These are phyloP conservation scores for Rhagoletis zephyria DNA, from an alignment of 1,140 invertebrate genomes.

Conservation along the genomic window DNA sequence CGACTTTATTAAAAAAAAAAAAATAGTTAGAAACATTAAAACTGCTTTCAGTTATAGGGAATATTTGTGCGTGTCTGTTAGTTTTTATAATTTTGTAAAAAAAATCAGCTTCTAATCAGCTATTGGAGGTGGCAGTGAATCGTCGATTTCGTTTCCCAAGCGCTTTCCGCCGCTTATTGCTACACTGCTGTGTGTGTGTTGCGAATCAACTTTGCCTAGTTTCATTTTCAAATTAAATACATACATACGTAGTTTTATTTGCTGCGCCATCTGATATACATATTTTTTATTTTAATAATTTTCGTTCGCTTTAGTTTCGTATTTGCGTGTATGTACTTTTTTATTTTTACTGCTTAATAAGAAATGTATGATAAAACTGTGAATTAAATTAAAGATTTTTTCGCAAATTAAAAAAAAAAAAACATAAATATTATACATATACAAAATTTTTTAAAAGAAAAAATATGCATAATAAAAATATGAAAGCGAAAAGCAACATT, in stretches of 20 bases:
- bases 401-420: too few relatives aligned
- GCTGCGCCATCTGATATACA: not conserved
- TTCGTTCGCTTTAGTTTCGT: constrained; percentile 7
- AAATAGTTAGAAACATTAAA: not conserved
- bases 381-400: too few relatives aligned
- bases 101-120: too few relatives aligned
- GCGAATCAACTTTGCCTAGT: not conserved
- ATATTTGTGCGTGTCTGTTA: not conserved
- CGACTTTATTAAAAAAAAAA: too few relatives aligned
- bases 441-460: not conserved
- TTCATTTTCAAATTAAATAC: not conserved
- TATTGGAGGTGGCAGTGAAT: not conserved
- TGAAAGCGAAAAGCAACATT: not conserved
- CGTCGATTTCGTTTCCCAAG: not conserved
- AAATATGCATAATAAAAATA: not conserved
- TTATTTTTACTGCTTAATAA: not conserved
- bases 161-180: not conserved
- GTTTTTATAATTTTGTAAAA: not conserved
- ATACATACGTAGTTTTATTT: not conserved
- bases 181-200: not conserved
- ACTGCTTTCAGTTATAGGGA: not conserved
- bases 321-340: not conserved
- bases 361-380: too few relatives aligned
- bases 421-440: not conserved
- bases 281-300: not conserved